Evolutionary conservation across 2,888 invertebrate genomes (phyloP), one percentile per base, ranked within the genome.

Genomic region (Nemoura dubitans): DNA sequence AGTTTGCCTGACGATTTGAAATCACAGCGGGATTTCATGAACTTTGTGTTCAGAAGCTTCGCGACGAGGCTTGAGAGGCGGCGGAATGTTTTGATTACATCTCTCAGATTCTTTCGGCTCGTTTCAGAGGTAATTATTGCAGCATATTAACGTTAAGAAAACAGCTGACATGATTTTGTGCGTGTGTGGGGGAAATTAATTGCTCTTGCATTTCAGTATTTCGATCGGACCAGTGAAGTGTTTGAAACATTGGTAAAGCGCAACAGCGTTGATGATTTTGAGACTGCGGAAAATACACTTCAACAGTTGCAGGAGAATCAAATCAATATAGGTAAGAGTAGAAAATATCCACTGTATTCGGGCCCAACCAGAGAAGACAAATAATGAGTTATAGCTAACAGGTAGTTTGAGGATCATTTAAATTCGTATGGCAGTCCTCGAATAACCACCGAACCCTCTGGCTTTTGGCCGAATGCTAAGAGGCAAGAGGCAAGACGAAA

Each of bases 11-110:
- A 93, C 89, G 96, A 96, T 91, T 91, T 97, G 83, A 92, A 94
- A 88, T 95, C 95, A 0, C 95, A 96, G 89, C 93, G 95, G 88
- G 96, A 96, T 90, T 96, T 96, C 90, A 96, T 97, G 95, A 96
- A 96, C 91, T 96, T 95, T 88, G 95, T 96, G 0, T 96, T 96
- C 89, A 93, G 95, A 87, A 95, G 95, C 89, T 96, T 96, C 90
- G 96, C 96, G 0, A 94, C 94, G 42, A 92, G 96, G 21, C 92
- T 96, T 86, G 96, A 96, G 90, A 93, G 95, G 77, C 92, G 97
- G 77, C 92, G 96, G 87, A 96, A 95, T 90, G 93, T 96, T 81
- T 92, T 96, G 76, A 95, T 96, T 88, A 95, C 95, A 21, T 96
- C 96, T 16, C 92, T 95, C 89, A 92, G 96, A 89, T 96, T 96